These are phyloP conservation scores for Oeneis ivallda DNA, from an alignment of 2,888 invertebrate species.

Conservation along the genomic window DNA sequence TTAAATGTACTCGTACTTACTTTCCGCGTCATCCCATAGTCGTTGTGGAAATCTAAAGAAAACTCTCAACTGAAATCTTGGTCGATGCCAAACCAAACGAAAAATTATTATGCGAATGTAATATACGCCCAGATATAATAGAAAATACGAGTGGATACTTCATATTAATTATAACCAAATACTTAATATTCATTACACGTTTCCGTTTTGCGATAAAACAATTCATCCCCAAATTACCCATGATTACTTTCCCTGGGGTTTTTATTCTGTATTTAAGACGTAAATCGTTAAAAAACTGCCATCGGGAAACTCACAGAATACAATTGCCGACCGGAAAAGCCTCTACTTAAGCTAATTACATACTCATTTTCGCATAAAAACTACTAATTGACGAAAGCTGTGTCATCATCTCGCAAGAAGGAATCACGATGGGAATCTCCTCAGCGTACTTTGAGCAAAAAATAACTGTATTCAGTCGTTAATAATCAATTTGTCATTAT, in stretches of 20 bases:
- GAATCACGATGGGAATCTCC: conserved; percentile 57
- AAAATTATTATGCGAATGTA: not conserved
- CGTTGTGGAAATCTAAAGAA: not conserved
- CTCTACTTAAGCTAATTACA: conserved; percentile 59
- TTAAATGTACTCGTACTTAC: too few species aligned
- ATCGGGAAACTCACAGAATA: conserved; percentile 26
- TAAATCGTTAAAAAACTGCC: conserved; percentile 28
- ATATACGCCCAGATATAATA: not conserved
- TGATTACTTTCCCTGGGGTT: conserved; percentile 36
- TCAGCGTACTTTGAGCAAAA: conserved; percentile 42
- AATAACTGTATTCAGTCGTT: conserved; percentile 44
- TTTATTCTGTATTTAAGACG: conserved; percentile 21
- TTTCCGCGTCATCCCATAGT: too few species aligned
- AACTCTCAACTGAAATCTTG: not conserved
- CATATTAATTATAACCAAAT: conserved; percentile 3
- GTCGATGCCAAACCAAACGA: conserved; percentile 6
- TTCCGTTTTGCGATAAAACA: conserved; percentile 30
- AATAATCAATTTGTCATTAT: conserved; percentile 44
- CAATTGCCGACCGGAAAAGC: conserved; percentile 63
- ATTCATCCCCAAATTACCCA: conserved; percentile 38
- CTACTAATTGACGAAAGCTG: conserved; percentile 56
- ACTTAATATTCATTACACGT: conserved; percentile 27
- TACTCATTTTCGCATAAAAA: conserved; percentile 57
- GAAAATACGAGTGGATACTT: not conserved
- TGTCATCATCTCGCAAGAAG: conserved; percentile 60